Conservation (phyloP, 1,140 invertebrate genomes). For the Stegodyphus dumicola region DNA sequence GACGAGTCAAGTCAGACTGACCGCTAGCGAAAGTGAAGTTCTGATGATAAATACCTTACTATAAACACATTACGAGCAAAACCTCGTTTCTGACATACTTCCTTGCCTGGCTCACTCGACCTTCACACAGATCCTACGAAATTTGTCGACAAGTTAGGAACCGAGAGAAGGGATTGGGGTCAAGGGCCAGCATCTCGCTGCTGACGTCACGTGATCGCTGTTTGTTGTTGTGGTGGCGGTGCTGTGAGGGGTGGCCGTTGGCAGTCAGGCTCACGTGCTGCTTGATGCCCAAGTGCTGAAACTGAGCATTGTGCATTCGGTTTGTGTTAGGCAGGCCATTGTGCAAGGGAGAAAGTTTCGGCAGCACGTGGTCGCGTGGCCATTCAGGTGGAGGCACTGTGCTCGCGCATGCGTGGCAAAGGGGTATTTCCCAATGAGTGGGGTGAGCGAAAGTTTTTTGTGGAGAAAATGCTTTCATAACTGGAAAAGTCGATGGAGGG, state of each 20-base stretch:
- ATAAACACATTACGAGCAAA: constrained; percentile 18
- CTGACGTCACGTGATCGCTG: not conserved
- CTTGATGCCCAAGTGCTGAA: not conserved
- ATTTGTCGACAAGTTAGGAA: not conserved
- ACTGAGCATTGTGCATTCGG: not conserved
- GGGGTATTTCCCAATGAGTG: constrained; percentile 32
- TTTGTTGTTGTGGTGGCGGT: not conserved
- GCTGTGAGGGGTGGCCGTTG: not conserved
- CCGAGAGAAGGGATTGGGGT: constrained; percentile 2
- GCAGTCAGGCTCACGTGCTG: no score
- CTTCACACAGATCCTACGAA: constrained; percentile 49
- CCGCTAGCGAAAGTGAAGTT: constrained; percentile 19
- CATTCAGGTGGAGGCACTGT: not conserved
- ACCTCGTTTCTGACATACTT: constrained; percentile 26
- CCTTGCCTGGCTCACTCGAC: constrained; percentile 11
- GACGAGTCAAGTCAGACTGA: no score
- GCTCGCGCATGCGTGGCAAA: constrained; percentile 3
- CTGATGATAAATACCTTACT: constrained; percentile 16
- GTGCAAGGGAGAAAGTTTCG: no score
- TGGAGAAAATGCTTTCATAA: no score
- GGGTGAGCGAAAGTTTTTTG: no score
- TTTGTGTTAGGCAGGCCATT: no score
- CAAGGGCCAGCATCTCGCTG: constrained; percentile 4
- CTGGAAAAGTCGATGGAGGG: no score
- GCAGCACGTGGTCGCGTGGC: not conserved